Evolutionary conservation across 2,888 invertebrate genomes (phyloP).

Genomic region (Mimas tiliae): DNA sequence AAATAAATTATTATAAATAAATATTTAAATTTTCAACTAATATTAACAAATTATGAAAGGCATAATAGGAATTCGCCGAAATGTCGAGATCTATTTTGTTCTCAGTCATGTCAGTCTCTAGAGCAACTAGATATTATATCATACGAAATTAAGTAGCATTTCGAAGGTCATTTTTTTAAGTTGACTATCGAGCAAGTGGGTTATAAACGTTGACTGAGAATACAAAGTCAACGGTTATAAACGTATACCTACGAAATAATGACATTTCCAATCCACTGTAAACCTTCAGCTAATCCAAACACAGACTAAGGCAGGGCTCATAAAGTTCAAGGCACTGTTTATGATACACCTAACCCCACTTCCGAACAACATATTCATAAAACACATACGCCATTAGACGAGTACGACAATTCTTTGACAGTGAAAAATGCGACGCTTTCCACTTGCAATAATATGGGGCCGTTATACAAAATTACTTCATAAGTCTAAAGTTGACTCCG

Average conservation of each 20-base stretch:
- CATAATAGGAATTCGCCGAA: too few relatives aligned
- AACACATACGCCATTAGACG: constrained; percentile 37
- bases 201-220: too few relatives aligned
- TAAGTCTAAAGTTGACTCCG: constrained; percentile 42
- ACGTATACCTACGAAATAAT: not conserved
- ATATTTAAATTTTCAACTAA: too few relatives aligned
- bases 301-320: constrained; percentile 27
- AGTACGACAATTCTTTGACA: constrained; percentile 37
- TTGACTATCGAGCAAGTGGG: too few relatives aligned
- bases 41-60: too few relatives aligned
- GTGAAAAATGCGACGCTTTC: constrained; percentile 37
- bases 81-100: too few relatives aligned
- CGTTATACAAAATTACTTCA: constrained; percentile 38
- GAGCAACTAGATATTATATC: too few relatives aligned
- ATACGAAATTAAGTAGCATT: too few relatives aligned
- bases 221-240: too few relatives aligned
- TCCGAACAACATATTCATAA: constrained; percentile 40
- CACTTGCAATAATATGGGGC: constrained; percentile 35
- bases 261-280: constrained; percentile 17
- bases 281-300: constrained; percentile 26
- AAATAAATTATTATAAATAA: too few relatives aligned
- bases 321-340: constrained; percentile 40
- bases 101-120: too few relatives aligned
- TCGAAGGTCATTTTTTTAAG: too few relatives aligned
- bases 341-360: constrained; percentile 29